Evolutionary conservation across 2,113 vertebrate species (phyloP).

Genomic region (Mesitornis unicolor): DNA sequence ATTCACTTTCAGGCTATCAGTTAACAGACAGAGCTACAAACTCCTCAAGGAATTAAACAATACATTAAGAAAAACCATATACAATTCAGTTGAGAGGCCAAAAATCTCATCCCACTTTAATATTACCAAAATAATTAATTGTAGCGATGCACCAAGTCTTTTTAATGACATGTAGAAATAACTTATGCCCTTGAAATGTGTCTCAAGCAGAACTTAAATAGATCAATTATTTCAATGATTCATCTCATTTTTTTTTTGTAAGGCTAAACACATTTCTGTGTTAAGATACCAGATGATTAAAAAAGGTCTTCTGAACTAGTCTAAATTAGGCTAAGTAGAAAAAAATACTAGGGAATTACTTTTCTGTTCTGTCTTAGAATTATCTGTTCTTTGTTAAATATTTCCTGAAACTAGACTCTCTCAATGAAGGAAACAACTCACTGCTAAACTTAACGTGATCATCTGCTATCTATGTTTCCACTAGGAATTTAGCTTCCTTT

Average conservation of each 20-base stretch:
- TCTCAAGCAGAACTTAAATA: slow-evolving; percentile 41
- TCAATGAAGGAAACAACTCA: background rate
- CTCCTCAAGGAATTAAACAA: background rate
- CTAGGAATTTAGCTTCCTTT: background rate
- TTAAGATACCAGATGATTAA: slow-evolving; percentile 22
- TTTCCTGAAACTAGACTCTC: background rate
- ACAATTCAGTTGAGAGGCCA: background rate
- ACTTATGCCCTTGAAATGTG: slow-evolving; percentile 51
- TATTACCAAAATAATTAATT: slow-evolving; percentile 45
- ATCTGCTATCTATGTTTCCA: background rate
- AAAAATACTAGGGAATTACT: background rate
- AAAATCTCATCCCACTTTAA: slow-evolving; percentile 15
- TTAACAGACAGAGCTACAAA: background rate
- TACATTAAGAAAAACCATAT: slow-evolving; percentile 1
- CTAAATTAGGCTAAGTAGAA: slow-evolving; percentile 4
- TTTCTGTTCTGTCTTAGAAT: background rate
- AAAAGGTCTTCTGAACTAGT: background rate
- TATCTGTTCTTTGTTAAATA: background rate
- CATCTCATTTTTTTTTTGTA: slow-evolving; percentile 4
- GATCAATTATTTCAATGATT: slow-evolving; percentile 60
- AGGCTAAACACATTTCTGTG: slow-evolving; percentile 39
- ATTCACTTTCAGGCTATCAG: background rate
- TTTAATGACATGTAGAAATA: slow-evolving; percentile 52
- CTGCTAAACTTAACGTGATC: background rate
- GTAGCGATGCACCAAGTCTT: background rate